Evolutionary conservation across 2,797 vertebrate species (phyloP).

Genomic region (Rhynchotus rufescens): DNA sequence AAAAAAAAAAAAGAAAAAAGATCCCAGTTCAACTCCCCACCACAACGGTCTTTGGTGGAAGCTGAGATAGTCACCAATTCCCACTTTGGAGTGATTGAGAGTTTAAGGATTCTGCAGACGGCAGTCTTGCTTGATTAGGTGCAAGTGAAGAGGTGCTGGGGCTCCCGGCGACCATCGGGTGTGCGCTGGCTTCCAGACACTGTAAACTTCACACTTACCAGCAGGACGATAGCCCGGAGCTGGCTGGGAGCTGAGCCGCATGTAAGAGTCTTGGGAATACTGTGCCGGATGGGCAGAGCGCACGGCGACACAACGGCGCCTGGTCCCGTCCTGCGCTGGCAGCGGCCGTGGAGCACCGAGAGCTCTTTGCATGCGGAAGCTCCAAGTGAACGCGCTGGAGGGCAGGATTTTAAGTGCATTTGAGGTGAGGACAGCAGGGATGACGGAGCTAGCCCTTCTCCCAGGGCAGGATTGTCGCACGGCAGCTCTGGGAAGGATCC

Average conservation of each 20-base stretch:
- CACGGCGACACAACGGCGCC: not conserved
- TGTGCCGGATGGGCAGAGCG: not conserved
- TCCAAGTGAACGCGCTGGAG: not conserved
- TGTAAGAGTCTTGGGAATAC: not conserved
- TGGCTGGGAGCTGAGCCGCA: not conserved
- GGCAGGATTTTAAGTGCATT: not conserved
- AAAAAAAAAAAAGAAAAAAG: not conserved
- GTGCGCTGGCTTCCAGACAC: not conserved
- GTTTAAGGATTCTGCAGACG: not conserved
- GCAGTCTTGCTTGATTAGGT: not conserved
- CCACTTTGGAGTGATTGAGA: slow-evolving; percentile 30
- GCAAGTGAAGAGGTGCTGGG: not conserved
- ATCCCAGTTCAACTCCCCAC: slow-evolving; percentile 19
- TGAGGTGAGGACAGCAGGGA: no score
- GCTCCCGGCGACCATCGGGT: not conserved
- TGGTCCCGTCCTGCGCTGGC: rapidly evolving
- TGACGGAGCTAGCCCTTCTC: no score
- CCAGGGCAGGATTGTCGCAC: not conserved
- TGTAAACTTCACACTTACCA: not conserved
- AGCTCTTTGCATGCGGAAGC: not conserved
- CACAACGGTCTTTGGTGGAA: slow-evolving; percentile 71
- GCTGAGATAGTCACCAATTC: slow-evolving; percentile 42
- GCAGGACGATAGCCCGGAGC: rapidly evolving
- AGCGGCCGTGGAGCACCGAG: not conserved
- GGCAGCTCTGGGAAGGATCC: not conserved